Base-by-base conservation (phyloP, 2,888 invertebrate genomes). In the Caenorhabditis wallacei region DNA sequence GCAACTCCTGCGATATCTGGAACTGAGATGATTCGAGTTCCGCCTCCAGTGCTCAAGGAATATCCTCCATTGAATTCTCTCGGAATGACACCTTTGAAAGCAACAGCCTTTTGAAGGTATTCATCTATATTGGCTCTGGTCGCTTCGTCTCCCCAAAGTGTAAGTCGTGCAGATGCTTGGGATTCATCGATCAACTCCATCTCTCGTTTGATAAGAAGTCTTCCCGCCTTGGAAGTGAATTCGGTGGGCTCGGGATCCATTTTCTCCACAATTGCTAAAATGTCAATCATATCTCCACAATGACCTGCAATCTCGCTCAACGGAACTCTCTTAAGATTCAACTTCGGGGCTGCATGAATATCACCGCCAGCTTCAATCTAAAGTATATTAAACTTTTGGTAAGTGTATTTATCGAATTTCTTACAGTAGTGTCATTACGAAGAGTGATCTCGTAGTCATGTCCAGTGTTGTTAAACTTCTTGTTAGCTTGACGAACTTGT, bases 361-460 rank as follows among this genome's bases (percentile, higher is more conserved):
- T 76, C 81, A 8, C 64, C 70, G 13, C 78, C 75, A 11, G 74
- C 61, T 26, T 83, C 79, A 46, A 78, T 40, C 74, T 75, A 24
- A 46, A 35, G 13, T n/a, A 26, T n/a, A n/a, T n/a, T 26, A 51
- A 20, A 48, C 11, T 30, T 46, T 24, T 37, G 22, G 8, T 7
- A n/a, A n/a, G n/a, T n/a, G n/a, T n/a, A n/a, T n/a, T n/a, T n/a
- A n/a, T n/a, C n/a, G n/a, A n/a, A 37, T 24, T 24, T 13, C 66
- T 78, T 0, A 90, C 89, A 68, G 88, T 85, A n/a, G 96, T 95
- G 56, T 97, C 96, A 8, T 93, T 93, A 13, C 94, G 95, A 90
- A 98, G 95, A 0, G 96, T 95, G 95, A 99, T 95, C 92, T 99
- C 99, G 91, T 98, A 99, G 92, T 98, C 98, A 92, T 98, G 97